A percentile compares a stretch with the other conserved stretches of the same genome.
These are phyloP conservation scores for Tonatia bakeri DNA, from an alignment of 2,113 vertebrate genomes.

Conservation along the genomic window DNA sequence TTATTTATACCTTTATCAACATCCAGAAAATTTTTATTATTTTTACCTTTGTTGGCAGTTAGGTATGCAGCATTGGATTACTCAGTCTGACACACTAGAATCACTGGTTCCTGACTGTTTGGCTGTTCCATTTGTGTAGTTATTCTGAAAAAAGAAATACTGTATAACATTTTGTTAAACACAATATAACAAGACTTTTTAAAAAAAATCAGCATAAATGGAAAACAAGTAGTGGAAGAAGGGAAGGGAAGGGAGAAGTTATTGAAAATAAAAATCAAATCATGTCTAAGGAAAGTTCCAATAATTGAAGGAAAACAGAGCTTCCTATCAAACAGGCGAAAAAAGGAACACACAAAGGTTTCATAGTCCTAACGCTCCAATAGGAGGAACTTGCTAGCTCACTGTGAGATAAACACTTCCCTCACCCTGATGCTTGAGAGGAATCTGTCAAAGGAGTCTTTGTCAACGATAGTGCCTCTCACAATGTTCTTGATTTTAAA, in stretches of 20 bases:
- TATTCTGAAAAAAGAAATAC: slow-evolving; percentile 4
- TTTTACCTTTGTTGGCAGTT: neutral
- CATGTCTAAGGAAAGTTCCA: neutral
- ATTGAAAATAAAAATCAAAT: slow-evolving; percentile 31
- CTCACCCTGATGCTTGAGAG: neutral
- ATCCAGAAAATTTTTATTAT: slow-evolving; percentile 6
- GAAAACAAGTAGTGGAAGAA: neutral
- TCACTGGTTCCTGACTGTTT: neutral
- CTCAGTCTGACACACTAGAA: neutral
- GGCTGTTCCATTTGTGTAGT: neutral
- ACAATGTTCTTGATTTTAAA: neutral
- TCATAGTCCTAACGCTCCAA: neutral
- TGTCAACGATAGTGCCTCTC: neutral
- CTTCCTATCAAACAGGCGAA: slow-evolving; percentile 11
- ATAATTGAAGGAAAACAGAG: slow-evolving; percentile 49
- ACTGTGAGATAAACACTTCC: neutral
- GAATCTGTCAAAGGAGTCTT: neutral
- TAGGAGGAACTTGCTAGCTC: neutral
- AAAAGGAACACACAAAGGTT: neutral
- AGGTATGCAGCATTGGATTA: neutral
- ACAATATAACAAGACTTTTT: neutral
- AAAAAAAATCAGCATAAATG: neutral
- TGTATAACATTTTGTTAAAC: neutral
- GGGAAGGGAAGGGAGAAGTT: neutral
- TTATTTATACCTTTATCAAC: neutral